These are phyloP conservation scores for Mimachlamys varia DNA, from an alignment of 2,888 invertebrate species.

Conservation along the genomic window DNA sequence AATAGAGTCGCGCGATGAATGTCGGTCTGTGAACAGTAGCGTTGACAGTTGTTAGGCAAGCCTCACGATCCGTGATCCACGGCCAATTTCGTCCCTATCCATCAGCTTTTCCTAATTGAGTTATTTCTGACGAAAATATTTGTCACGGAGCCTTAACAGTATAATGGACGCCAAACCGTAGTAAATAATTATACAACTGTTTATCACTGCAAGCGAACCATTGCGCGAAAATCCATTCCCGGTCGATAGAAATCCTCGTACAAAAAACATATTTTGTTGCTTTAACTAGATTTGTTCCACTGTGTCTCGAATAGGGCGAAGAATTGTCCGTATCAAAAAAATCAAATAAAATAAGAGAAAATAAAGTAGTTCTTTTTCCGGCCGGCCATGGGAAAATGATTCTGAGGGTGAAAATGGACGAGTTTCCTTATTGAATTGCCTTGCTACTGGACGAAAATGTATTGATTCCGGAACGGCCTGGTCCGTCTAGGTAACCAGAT, in stretches of 20 bases:
- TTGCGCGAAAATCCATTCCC: conserved; percentile 2
- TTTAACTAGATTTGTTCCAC: background rate
- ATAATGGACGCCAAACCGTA: conserved; percentile 34
- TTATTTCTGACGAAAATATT: conserved; percentile 36
- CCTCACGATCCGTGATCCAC: conserved; percentile 1
- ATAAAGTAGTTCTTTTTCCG: conserved; percentile 36
- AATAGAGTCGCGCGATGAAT: background rate
- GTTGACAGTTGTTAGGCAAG: background rate
- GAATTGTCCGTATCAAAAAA: conserved; percentile 28
- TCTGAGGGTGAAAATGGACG: conserved; percentile 34
- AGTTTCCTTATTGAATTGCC: conserved; percentile 29
- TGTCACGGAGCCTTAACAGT: conserved; percentile 28
- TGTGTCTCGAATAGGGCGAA: background rate
- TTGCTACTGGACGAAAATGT: conserved; percentile 15
- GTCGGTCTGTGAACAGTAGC: background rate
- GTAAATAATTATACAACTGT: conserved; percentile 31
- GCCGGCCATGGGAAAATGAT: conserved; percentile 31
- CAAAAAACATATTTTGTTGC: conserved; percentile 25
- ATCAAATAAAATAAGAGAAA: conserved; percentile 32
- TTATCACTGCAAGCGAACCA: conserved; percentile 23
- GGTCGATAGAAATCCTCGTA: background rate
- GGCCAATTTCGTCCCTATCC: background rate
- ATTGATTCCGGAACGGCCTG: background rate
- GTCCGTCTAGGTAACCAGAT: conserved; percentile 15
- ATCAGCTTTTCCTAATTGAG: background rate